Percentiles rank a stretch among this genome's conserved stretches.
These are phyloP conservation scores for Habropoda laboriosa DNA, from an alignment of 1,140 invertebrate genomes.

Conservation along the genomic window DNA sequence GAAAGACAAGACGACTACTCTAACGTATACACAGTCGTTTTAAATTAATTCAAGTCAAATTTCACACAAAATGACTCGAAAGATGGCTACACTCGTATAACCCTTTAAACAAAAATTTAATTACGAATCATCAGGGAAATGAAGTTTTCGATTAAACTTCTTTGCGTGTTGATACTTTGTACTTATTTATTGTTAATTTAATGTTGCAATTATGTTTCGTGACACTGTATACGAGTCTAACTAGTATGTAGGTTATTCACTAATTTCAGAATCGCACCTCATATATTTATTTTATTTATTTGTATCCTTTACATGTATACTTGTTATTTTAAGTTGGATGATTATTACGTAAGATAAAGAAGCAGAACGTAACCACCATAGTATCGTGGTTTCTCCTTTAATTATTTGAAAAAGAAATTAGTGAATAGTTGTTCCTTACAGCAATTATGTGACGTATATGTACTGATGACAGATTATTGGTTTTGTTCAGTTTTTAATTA, in stretches of 20 bases:
- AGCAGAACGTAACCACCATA: too few species aligned
- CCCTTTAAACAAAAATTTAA: background rate
- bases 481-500: constrained; percentile 2
- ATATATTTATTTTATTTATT: constrained; percentile 34
- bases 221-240: constrained; percentile 34
- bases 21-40: constrained; percentile 61
- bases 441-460: background rate
- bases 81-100: constrained; percentile 1
- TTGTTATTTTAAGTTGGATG: background rate
- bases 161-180: constrained; percentile 25
- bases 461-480: background rate
- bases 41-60: constrained; percentile 56
- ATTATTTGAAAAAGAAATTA: background rate
- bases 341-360: background rate
- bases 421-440: constrained; percentile 34
- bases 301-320: background rate
- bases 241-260: constrained; percentile 40
- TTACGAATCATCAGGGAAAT: constrained; percentile 26
- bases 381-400: background rate
- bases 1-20: constrained; percentile 66
- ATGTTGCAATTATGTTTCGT: constrained; percentile 13
- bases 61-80: constrained; percentile 36
- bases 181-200: constrained; percentile 62
- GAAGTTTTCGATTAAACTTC: background rate
- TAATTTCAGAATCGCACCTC: constrained; percentile 22